These are phyloP conservation scores for Chondrilla cf. caribensis DNA, from an alignment of 37 sponge, comb jelly and placozoan species.

Conservation along the genomic window DNA sequence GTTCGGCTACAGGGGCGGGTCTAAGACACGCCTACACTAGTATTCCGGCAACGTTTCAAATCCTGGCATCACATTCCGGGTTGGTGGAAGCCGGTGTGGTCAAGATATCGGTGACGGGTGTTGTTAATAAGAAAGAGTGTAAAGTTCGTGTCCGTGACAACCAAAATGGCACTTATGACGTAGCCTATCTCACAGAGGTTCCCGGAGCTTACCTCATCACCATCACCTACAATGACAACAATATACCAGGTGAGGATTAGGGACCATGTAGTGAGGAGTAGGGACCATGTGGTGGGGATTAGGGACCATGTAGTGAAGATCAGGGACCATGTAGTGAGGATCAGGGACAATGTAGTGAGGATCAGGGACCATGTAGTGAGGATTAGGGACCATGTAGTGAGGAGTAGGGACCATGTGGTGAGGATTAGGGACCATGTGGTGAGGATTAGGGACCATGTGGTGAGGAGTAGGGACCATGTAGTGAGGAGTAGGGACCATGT, in stretches of 20 bases:
- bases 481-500: too few relatives aligned
- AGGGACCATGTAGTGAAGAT: too few relatives aligned
- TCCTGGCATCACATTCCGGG: conserved; percentile 42
- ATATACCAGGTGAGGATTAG: conserved; percentile 44
- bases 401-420: too few relatives aligned
- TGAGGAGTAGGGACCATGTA: too few relatives aligned
- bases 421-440: too few relatives aligned
- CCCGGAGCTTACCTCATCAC: conserved; percentile 66
- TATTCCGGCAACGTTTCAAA: conserved; percentile 58
- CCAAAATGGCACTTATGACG: conserved; percentile 67
- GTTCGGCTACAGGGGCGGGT: conserved; percentile 62
- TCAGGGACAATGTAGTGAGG: background rate
- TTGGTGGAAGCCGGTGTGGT: conserved; percentile 53
- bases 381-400: too few relatives aligned
- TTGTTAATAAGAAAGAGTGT: conserved; percentile 39
- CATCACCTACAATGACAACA: conserved; percentile 33
- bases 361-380: too few relatives aligned
- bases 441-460: too few relatives aligned
- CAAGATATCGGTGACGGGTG: conserved; percentile 39
- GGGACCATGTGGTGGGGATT: too few relatives aligned
- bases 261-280: background rate
- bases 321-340: too few relatives aligned
- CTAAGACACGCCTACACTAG: conserved; percentile 53
- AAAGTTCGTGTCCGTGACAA: conserved; percentile 67
- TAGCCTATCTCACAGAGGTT: conserved; percentile 56